Percentiles rank a stretch among this genome's conserved stretches.
These are phyloP conservation scores for Eristalinus sepulchralis DNA, from an alignment of 2,888 invertebrate species.

Conservation along the genomic window DNA sequence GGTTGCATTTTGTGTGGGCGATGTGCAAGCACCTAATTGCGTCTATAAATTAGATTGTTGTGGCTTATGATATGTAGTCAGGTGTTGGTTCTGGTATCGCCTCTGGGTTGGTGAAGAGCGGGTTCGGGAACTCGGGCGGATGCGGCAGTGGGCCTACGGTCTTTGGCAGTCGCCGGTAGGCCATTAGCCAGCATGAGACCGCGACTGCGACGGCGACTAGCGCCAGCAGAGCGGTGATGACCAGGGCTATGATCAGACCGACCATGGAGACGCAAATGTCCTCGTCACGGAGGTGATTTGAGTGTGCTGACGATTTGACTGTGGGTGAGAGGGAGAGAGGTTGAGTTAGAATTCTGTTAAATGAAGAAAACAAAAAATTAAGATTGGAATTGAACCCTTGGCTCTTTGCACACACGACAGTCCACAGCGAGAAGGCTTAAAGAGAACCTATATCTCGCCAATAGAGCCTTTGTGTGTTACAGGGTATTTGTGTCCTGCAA, in stretches of 20 bases:
- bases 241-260: constrained; percentile 94
- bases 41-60: constrained; percentile 59
- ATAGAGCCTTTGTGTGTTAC: too few species aligned
- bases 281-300: constrained; percentile 83
- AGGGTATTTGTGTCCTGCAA: too few species aligned
- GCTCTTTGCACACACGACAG: too few species aligned
- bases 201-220: constrained; percentile 96
- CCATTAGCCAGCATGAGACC: constrained; percentile 97
- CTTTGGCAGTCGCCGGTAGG: constrained; percentile 93
- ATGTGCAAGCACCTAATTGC: constrained; percentile 60
- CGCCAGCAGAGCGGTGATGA: constrained; percentile 94
- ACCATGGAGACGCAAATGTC: constrained; percentile 97
- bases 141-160: constrained; percentile 95
- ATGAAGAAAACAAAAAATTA: too few species aligned
- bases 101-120: constrained; percentile 92
- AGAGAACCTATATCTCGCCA: too few species aligned
- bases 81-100: constrained; percentile 91
- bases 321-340: neutral
- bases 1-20: constrained; percentile 33
- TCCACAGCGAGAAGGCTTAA: too few species aligned
- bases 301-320: constrained; percentile 74
- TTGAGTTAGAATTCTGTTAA: neutral
- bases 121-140: constrained; percentile 97
- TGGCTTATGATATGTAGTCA: constrained; percentile 86
- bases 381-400: too few species aligned